A percentile compares a stretch with the other conserved stretches of the same genome.
Conservation (phyloP, 2,797 vertebrate genomes). For the Rousettus madagascariensis region DNA sequence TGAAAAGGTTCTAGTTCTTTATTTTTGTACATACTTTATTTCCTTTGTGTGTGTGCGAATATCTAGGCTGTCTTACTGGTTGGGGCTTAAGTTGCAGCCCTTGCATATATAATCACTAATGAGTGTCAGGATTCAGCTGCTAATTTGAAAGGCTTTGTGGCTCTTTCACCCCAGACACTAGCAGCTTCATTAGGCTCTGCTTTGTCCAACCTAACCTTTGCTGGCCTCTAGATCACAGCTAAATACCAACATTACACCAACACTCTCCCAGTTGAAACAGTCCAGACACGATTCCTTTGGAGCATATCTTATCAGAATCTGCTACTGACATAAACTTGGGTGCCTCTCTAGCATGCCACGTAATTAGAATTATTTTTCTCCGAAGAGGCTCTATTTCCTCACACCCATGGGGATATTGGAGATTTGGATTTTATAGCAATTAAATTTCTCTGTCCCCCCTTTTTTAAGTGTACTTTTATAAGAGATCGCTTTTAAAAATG, state of each 20-base stretch:
- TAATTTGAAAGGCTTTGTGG: conserved; percentile 69
- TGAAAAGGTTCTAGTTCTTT: conserved; percentile 39
- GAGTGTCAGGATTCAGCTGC: conserved; percentile 46
- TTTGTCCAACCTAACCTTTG: conserved; percentile 81
- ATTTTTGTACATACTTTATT: conserved; percentile 27
- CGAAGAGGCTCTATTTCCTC: conserved; percentile 38
- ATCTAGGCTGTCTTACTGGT: conserved; percentile 60
- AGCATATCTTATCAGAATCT: conserved; percentile 44
- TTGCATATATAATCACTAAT: conserved; percentile 60
- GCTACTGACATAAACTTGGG: neutral
- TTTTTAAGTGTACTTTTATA: neutral
- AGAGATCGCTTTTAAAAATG: neutral
- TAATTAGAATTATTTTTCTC: conserved; percentile 35
- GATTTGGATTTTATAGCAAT: conserved; percentile 59
- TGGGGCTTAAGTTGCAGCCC: conserved; percentile 38
- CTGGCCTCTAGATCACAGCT: conserved; percentile 72
- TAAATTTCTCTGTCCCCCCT: conserved; percentile 30
- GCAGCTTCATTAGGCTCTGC: conserved; percentile 66
- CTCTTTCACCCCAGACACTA: conserved; percentile 66
- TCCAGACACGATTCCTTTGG: conserved; percentile 72
- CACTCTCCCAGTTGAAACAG: conserved; percentile 64
- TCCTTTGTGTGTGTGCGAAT: neutral
- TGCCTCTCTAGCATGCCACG: neutral
- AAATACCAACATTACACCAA: conserved; percentile 81
- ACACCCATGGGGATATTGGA: neutral